A percentile compares a stretch with the other conserved stretches of the same genome.
phyloP scores from a whole-genome alignment of 2,113 vertebrate species.

The Psettodes erumei region DNA sequence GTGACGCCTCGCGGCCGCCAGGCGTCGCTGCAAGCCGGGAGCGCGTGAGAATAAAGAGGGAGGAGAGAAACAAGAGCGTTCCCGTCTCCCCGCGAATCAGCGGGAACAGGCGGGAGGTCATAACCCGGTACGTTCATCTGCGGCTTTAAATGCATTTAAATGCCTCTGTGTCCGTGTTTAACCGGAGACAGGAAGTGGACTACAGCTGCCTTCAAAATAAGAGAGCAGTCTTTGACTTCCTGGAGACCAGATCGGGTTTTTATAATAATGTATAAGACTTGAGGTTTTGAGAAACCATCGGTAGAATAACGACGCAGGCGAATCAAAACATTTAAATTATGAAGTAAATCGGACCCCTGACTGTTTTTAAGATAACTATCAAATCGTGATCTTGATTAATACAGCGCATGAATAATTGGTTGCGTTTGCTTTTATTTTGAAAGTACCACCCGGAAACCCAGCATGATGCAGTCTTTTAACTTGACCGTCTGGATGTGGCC shows the following conservation, averaged over 20 bases:
- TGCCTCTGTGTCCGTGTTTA: not conserved
- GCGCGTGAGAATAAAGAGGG: not conserved
- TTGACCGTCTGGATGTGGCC: conserved; percentile 20
- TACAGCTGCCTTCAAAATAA: not conserved
- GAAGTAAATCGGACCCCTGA: no score
- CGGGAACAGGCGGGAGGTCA: no score
- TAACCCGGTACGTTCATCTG: not conserved
- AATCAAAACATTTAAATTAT: no score
- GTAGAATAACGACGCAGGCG: no score
- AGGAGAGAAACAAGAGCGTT: not conserved
- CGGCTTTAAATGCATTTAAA: not conserved
- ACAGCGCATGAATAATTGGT: no score
- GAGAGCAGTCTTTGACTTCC: not conserved
- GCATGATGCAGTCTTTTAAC: not conserved
- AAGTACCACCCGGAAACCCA: not conserved
- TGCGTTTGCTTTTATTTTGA: conserved; percentile 36
- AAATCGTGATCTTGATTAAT: no score
- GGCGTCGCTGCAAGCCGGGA: not conserved
- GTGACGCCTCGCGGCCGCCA: not conserved
- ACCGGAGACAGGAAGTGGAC: not conserved
- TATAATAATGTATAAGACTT: no score
- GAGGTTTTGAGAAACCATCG: no score
- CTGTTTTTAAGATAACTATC: no score
- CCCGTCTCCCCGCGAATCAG: not conserved
- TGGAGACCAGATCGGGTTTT: not conserved